Percentiles rank a stretch among this genome's conserved stretches.
phyloP scores from a whole-genome alignment of 2,888 invertebrate genomes.

The Sphaerophoria rueppellii region DNA sequence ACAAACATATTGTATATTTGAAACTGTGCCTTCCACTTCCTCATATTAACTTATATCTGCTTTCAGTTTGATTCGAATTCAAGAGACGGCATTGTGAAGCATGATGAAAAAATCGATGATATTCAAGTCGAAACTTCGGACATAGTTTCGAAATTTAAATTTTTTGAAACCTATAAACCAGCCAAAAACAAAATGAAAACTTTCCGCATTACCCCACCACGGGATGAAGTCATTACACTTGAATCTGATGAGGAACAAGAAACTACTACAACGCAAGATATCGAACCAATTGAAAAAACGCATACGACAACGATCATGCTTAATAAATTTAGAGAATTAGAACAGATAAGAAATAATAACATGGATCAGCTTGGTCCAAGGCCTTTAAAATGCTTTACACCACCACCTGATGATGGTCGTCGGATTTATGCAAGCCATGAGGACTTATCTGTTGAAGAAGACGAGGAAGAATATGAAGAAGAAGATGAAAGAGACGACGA shows the following conservation, averaged over 20 bases:
- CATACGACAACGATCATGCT: conserved; percentile 94
- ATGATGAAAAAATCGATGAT: conserved; percentile 89
- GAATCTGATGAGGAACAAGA: conserved; percentile 88
- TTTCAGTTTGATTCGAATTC: conserved; percentile 60
- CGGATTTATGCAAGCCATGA: conserved; percentile 77
- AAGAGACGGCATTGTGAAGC: conserved; percentile 88
- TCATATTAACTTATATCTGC: not conserved
- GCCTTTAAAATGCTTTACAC: conserved; percentile 94
- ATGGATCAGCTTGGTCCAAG: conserved; percentile 85
- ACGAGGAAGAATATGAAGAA: conserved; percentile 81
- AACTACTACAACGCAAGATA: conserved; percentile 32
- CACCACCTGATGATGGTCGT: conserved; percentile 88
- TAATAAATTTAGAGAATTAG: conserved; percentile 94
- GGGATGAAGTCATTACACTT: conserved; percentile 86
- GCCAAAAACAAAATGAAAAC: conserved; percentile 85
- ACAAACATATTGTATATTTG: not conserved
- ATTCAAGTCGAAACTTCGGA: conserved; percentile 91
- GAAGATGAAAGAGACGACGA: conserved; percentile 81
- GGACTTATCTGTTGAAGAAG: conserved; percentile 76
- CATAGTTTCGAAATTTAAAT: conserved; percentile 93
- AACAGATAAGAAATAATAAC: conserved; percentile 83
- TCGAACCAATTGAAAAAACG: conserved; percentile 81
- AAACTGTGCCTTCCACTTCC: not conserved
- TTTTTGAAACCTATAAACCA: conserved; percentile 94
- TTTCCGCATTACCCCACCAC: conserved; percentile 94